A percentile compares a stretch with the other conserved stretches of the same genome.
Evolutionary conservation across 2,888 invertebrate genomes (phyloP).

Genomic region (Seladonia tumulorum): DNA sequence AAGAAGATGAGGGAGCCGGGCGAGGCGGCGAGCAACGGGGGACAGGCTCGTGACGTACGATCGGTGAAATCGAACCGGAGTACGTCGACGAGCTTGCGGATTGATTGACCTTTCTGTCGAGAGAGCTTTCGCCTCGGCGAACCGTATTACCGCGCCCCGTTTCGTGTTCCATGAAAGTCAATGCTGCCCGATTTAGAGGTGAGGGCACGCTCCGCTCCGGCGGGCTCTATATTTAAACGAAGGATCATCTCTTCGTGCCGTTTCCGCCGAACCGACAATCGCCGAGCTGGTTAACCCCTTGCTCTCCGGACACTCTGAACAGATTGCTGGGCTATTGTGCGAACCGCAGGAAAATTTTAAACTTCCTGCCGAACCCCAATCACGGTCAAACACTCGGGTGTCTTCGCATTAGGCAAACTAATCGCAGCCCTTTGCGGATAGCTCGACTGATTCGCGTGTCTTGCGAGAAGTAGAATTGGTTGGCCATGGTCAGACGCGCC

Average conservation of each 20-base stretch:
- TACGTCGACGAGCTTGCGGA: conserved; percentile 37
- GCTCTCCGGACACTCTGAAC: not conserved
- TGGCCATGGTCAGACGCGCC: too few relatives aligned
- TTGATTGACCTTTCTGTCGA: conserved; percentile 37
- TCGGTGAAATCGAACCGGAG: conserved; percentile 53
- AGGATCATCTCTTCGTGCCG: not conserved
- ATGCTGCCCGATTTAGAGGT: conserved; percentile 21
- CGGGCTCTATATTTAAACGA: conserved; percentile 4
- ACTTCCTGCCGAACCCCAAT: not conserved
- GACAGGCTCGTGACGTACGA: conserved; percentile 46
- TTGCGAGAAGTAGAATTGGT: too few relatives aligned
- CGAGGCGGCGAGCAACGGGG: not conserved
- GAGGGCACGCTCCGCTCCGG: not conserved
- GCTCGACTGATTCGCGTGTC: too few relatives aligned
- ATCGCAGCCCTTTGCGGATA: too few relatives aligned
- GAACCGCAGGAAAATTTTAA: not conserved
- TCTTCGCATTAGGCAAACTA: not conserved
- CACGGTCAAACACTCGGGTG: not conserved
- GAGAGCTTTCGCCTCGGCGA: conserved; percentile 4
- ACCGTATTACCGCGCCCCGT: conserved; percentile 11
- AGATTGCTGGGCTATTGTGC: not conserved
- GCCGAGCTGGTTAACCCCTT: not conserved
- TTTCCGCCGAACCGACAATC: not conserved
- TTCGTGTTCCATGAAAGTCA: conserved; percentile 35
- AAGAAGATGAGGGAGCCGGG: conserved; percentile 38